A percentile compares a stretch with the other conserved stretches of the same genome.
These are phyloP conservation scores for Cheilosia variabilis DNA, from an alignment of 2,888 invertebrate species.

Conservation along the genomic window DNA sequence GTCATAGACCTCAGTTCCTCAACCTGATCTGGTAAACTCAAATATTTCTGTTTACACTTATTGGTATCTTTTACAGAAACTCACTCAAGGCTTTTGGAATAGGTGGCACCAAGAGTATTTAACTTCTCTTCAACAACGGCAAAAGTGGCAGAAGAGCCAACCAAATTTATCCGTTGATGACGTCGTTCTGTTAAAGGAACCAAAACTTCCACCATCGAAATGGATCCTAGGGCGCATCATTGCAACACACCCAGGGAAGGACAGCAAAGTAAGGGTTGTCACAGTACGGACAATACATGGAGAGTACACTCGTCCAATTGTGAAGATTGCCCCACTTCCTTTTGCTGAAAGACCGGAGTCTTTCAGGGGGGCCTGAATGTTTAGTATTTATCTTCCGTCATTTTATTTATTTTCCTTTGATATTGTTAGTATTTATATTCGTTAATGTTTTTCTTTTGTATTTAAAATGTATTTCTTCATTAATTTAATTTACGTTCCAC, in stretches of 20 bases:
- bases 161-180: background rate
- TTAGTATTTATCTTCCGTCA: background rate
- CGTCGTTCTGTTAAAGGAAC: background rate
- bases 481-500: too few relatives aligned
- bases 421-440: too few relatives aligned
- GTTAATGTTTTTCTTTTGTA: too few relatives aligned
- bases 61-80: slow-evolving; percentile 20
- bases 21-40: background rate
- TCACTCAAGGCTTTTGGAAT: slow-evolving; percentile 14
- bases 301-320: background rate
- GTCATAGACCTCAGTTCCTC: slow-evolving; percentile 2
- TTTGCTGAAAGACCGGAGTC: background rate
- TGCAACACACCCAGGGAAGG: background rate
- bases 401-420: too few relatives aligned
- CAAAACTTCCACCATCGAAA: background rate
- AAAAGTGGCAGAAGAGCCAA: background rate
- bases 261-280: background rate
- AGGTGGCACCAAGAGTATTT: slow-evolving; percentile 14
- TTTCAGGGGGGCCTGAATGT: slow-evolving; percentile 1
- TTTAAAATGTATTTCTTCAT: too few relatives aligned
- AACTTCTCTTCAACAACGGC: slow-evolving; percentile 2
- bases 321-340: background rate
- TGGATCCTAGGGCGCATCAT: background rate
- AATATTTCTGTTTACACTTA: background rate
- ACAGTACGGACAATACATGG: background rate